Evolutionary conservation across 2,888 invertebrate genomes (phyloP), one percentile per base, ranked within the genome.

Genomic region (Stenotaenia linearis): DNA sequence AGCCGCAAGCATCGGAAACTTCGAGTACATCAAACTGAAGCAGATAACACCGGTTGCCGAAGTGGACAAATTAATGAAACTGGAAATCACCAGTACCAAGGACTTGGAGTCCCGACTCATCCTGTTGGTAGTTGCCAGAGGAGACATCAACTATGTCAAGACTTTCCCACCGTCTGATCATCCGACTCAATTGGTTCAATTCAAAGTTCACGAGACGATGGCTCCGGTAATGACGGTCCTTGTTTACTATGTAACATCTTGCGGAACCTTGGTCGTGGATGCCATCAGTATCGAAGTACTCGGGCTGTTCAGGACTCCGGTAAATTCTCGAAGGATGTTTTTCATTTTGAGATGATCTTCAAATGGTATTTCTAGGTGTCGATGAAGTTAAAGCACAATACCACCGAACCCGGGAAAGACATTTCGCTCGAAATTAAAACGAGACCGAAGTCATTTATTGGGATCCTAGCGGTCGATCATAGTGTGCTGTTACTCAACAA

Each of bases 381-480:
- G 1, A 81, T 87, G 6, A 80, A 79, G 21, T 81, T 83, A 10
- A 80, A 81, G 61, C 80, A 81, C n/a, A 81, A 83, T 4, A 82
- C 83, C 78, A 85, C 85, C 0, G 83, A 86, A 78, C 87, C 86
- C 4, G 86, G 85, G 15, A 84, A 84, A 4, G 81, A 79, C n/a
- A 85, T 87, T 3, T 83, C 84, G 37, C 84, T 88, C 12, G 82
- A 82, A 28, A 86, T 88, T 3, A 83, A 83, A 12, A 87, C 88
- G 10, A 86, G 85, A 77, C 87, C 88, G 12, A 83, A 85, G 74
- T 88, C 88, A 2, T 83, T 84, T 15, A 86, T 88, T 23, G 86
- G 87, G 40, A 83, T 88, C 0, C 82, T 88, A 61, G 88, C 87
- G 7, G 87, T 88, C 3, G 88, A 88, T 82, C 87, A 88, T 82